These are phyloP conservation scores for Bibio marci DNA, from an alignment of 2,888 invertebrate genomes.

Conservation along the genomic window DNA sequence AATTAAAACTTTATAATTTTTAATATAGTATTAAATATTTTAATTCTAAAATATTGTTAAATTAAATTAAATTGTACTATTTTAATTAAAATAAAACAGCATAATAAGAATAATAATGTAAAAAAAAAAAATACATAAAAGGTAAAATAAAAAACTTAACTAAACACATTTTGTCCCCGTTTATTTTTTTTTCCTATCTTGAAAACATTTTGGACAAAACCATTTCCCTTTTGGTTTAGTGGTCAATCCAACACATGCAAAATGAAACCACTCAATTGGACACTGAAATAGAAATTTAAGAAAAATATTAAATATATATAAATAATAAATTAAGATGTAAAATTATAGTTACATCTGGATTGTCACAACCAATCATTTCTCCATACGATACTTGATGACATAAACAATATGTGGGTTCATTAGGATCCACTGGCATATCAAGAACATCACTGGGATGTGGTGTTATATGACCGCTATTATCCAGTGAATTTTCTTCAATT, in stretches of 20 bases:
- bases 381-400: conserved; percentile 94
- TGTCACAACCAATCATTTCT: conserved; percentile 92
- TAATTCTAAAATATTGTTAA: no score
- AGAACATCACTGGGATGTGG: conserved; percentile 77
- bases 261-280: conserved; percentile 88
- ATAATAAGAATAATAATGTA: no score
- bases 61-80: no score
- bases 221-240: conserved; percentile 84
- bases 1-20: no score
- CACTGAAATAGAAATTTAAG: conserved; percentile 28
- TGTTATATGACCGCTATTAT: conserved; percentile 29
- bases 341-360: conserved; percentile 38
- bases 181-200: conserved; percentile 66
- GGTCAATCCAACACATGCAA: conserved; percentile 72
- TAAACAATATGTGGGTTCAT: conserved; percentile 95
- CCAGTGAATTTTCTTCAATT: conserved; percentile 35
- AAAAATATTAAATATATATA: conserved; percentile 1
- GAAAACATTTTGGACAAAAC: conserved; percentile 86
- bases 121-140: no score
- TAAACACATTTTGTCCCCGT: conserved; percentile 13
- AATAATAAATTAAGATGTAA: not conserved
- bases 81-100: no score
- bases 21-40: no score
- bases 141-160: no score
- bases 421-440: conserved; percentile 89